Evolutionary conservation across 92 coral and sea anemone genomes (phyloP).

Genomic region (Micromussa lordhowensis): DNA sequence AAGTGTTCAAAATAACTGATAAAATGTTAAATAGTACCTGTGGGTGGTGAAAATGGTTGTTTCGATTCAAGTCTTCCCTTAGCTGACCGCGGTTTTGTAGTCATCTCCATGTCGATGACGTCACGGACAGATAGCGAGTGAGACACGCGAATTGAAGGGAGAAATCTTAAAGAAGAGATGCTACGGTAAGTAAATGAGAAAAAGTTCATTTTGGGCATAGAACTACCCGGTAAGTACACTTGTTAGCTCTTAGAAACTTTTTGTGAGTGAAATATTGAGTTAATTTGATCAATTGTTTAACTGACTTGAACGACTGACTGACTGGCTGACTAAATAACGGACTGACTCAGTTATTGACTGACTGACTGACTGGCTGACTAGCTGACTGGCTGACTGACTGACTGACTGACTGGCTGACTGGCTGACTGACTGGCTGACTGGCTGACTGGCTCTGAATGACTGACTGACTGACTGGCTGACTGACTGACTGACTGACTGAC

Average conservation of each 20-base stretch:
- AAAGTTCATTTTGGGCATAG: not conserved
- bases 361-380: no score
- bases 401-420: no score
- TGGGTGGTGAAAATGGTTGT: not conserved
- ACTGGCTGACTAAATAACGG: no score
- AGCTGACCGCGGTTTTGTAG: not conserved
- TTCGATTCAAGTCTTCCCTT: conserved; percentile 2
- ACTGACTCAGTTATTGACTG: no score
- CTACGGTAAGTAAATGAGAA: not conserved
- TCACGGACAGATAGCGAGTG: conserved; percentile 40
- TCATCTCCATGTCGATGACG: not conserved
- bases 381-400: not conserved
- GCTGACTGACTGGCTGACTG: not conserved
- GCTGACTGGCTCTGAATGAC: not conserved
- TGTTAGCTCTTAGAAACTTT: no score
- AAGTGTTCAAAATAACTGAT: no score
- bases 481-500: not conserved
- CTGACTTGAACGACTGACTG: no score
- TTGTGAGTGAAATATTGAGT: no score
- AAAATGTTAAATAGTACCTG: not conserved
- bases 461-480: no score
- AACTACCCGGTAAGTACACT: not conserved
- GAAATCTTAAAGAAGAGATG: conserved; percentile 14
- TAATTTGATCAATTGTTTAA: no score
- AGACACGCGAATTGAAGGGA: conserved; percentile 45